phyloP scores from a whole-genome alignment of 2,888 invertebrate genomes.

The Lasioglossum zephyrum region DNA sequence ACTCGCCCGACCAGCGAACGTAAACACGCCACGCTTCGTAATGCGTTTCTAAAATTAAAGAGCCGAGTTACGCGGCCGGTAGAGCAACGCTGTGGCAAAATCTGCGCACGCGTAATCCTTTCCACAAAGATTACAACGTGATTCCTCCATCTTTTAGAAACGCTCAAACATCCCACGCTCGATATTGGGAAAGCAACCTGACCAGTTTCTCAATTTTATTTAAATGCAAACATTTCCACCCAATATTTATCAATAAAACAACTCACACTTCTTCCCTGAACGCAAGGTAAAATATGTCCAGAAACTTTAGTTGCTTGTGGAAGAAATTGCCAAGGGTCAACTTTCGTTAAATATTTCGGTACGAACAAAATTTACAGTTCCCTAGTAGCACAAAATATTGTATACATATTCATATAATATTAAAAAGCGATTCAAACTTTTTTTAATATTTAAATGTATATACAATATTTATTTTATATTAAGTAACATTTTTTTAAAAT shows the following conservation, averaged over 20 bases:
- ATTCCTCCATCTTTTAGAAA: background rate
- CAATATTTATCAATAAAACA: background rate
- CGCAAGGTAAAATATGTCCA: too few relatives aligned
- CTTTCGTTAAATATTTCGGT: too few relatives aligned
- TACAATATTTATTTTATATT: too few relatives aligned
- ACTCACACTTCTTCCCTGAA: background rate
- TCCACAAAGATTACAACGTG: background rate
- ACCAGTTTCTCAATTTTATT: background rate
- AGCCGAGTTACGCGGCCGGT: slow-evolving; percentile 19
- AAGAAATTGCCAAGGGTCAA: too few relatives aligned
- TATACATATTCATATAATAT: too few relatives aligned
- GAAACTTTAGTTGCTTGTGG: too few relatives aligned
- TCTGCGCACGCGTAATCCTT: background rate
- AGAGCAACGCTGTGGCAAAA: slow-evolving; percentile 1
- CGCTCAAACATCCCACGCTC: background rate
- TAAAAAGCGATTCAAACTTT: too few relatives aligned
- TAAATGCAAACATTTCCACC: background rate
- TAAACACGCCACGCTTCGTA: slow-evolving; percentile 55
- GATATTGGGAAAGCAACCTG: background rate
- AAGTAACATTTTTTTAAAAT: too few relatives aligned
- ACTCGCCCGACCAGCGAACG: slow-evolving; percentile 33
- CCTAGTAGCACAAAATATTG: too few relatives aligned
- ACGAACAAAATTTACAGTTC: too few relatives aligned
- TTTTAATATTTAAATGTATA: too few relatives aligned
- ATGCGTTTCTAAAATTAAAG: slow-evolving; percentile 66